Evolutionary conservation across 2,113 vertebrate genomes (phyloP).

Genomic region (Ancistrus triradiatus): DNA sequence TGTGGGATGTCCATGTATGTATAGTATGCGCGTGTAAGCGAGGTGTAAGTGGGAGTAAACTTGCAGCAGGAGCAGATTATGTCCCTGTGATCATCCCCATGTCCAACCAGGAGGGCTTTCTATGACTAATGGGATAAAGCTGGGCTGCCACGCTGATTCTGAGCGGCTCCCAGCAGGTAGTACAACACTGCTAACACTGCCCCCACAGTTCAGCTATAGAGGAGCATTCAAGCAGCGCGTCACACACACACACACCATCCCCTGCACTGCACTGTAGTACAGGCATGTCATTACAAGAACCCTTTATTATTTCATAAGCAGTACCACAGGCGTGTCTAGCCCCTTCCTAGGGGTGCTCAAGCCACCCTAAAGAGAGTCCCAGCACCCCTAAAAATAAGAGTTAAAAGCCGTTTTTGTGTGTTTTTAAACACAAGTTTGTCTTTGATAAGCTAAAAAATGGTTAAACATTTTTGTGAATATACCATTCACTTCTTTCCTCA

Average conservation of each 20-base stretch:
- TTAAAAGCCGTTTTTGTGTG: too few relatives aligned
- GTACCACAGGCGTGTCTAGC: too few relatives aligned
- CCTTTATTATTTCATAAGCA: too few relatives aligned
- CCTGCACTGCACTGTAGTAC: too few relatives aligned
- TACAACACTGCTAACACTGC: constrained; percentile 27
- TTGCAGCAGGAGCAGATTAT: constrained; percentile 43
- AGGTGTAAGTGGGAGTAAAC: constrained; percentile 36
- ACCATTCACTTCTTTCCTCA: too few relatives aligned
- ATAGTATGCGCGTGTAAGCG: constrained; percentile 21
- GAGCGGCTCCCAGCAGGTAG: constrained; percentile 39
- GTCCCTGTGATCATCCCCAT: constrained; percentile 47
- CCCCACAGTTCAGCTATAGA: constrained; percentile 29
- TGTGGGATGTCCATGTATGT: neutral
- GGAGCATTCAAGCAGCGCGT: constrained; percentile 21
- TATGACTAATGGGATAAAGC: constrained; percentile 53
- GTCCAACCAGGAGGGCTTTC: constrained; percentile 46
- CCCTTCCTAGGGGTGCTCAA: too few relatives aligned
- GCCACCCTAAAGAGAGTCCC: too few relatives aligned
- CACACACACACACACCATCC: neutral
- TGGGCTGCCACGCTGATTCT: constrained; percentile 33
- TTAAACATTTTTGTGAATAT: too few relatives aligned
- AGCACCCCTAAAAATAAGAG: too few relatives aligned
- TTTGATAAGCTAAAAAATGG: too few relatives aligned
- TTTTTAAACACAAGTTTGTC: too few relatives aligned
- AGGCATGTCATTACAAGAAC: too few relatives aligned